Base-by-base conservation (phyloP, 1,140 invertebrate genomes). In the Pachypeltis micranthus region DNA sequence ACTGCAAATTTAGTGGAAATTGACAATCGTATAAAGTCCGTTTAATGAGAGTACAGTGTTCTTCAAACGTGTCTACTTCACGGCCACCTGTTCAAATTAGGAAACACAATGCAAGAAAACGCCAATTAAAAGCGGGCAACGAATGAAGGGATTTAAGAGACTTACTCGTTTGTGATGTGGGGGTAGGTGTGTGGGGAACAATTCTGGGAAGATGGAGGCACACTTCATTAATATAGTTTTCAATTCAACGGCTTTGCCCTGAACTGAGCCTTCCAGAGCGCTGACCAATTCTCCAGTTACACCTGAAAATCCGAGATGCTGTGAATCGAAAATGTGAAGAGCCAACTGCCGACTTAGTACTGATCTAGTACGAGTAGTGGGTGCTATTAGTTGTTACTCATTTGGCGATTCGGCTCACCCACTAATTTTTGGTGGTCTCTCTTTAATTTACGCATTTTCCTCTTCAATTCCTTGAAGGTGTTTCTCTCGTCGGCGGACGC, bases 211-310 rank as follows among this genome's bases (percentile, higher is more conserved):
- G 44, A 77, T 76, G 25, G 74, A 70, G 4, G 72, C 72, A 65
- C 79, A 80, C 29, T 74, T 72, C 39, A 74, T 72, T 2, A 80
- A 66, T 10, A 77, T 78, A 10, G 64, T 71, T 70, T 77, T 75
- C 54, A 80, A 67, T 68, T 79, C 74, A 1, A 83, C 77, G n/a
- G 74, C 65, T 67, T 81, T 74, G 23, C 82, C 82, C 68, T 77
- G 74, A 0, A 81, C 78, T 10, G 81, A 79, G 66, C 74, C 74
- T 70, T 84, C 82, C 55, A 85, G 68, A 23, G 80, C 76, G 54
- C 75, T 74, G 0, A 83, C 79, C 24, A 85, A 72, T 69, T 83
- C 79, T 19, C 77, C 76, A 16, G 82, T 77, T 24, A 85, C 77
- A 21, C 71, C 73, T 73, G 59, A 39, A 63, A 66, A 14, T 7